Percentiles rank a stretch among this genome's conserved stretches.
These are phyloP conservation scores for Ichneumon xanthorius DNA, from an alignment of 2,888 invertebrate species.

Conservation along the genomic window DNA sequence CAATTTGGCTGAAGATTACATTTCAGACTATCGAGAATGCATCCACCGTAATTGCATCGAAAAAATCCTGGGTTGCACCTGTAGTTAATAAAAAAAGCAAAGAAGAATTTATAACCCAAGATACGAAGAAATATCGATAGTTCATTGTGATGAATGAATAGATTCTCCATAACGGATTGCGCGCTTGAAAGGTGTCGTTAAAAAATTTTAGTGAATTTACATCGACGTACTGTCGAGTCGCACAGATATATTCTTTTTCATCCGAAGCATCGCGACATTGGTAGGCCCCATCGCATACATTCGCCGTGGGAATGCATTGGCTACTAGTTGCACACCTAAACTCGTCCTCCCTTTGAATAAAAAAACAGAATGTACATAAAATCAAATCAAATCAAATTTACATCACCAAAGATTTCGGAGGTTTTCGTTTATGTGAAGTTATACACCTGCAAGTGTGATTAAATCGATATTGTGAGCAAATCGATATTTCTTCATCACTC, in stretches of 20 bases:
- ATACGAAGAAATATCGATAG: neutral
- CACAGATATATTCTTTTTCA: slow-evolving; percentile 72
- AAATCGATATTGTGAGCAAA: slow-evolving; percentile 68
- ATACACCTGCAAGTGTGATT: slow-evolving; percentile 74
- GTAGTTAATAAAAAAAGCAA: neutral
- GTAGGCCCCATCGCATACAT: slow-evolving; percentile 75
- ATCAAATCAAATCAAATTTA: neutral
- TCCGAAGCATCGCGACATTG: slow-evolving; percentile 77
- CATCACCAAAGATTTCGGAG: neutral
- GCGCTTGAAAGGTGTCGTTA: neutral
- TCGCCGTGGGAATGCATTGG: slow-evolving; percentile 73
- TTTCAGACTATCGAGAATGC: slow-evolving; percentile 69
- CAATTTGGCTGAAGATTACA: slow-evolving; percentile 76
- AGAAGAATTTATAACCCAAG: neutral
- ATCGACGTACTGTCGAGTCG: slow-evolving; percentile 61
- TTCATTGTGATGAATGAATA: neutral
- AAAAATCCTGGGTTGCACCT: slow-evolving; percentile 74
- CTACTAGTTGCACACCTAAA: slow-evolving; percentile 72
- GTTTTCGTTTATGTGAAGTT: slow-evolving; percentile 15
- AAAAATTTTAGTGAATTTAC: neutral
- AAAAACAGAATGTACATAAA: slow-evolving; percentile 14
- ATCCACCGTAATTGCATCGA: slow-evolving; percentile 76
- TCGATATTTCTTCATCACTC: slow-evolving; percentile 72
- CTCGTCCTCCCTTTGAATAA: slow-evolving; percentile 67
- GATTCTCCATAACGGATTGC: neutral